Evolutionary conservation across 2,888 invertebrate species (phyloP).

Genomic region (Punctoribates punctum): DNA sequence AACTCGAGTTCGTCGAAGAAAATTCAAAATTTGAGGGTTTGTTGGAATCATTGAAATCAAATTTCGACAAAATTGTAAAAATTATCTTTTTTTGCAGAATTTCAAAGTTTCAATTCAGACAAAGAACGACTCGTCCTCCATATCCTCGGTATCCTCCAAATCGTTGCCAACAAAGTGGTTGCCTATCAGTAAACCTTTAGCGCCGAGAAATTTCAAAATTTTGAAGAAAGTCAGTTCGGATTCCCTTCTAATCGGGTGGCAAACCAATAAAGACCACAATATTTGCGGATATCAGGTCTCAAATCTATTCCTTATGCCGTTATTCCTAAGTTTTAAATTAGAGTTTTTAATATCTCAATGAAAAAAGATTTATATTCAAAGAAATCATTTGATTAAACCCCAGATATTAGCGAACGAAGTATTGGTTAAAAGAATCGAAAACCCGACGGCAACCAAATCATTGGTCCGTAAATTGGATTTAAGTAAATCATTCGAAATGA

Average conservation of each 20-base stretch:
- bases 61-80: neutral
- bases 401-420: slow-evolving; percentile 46
- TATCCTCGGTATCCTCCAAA: neutral
- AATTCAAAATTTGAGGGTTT: too few species aligned
- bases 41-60: too few species aligned
- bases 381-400: neutral
- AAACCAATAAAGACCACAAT: neutral
- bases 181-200: neutral
- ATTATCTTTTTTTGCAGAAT: neutral
- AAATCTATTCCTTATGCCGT: too few species aligned
- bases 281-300: neutral
- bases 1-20: too few species aligned
- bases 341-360: too few species aligned
- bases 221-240: neutral
- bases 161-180: neutral
- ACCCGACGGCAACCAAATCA: slow-evolving; percentile 45
- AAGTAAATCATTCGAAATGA: slow-evolving; percentile 38
- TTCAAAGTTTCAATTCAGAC: neutral
- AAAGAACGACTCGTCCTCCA: neutral
- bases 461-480: slow-evolving; percentile 44
- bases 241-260: slow-evolving; percentile 11
- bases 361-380: too few species aligned
- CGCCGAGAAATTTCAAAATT: neutral
- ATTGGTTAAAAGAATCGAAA: slow-evolving; percentile 44
- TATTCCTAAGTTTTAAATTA: too few species aligned